A percentile compares a stretch with the other conserved stretches of the same genome.
Conservation (phyloP, 2,797 vertebrate species). For the Pseudocheirus occidentalis region DNA sequence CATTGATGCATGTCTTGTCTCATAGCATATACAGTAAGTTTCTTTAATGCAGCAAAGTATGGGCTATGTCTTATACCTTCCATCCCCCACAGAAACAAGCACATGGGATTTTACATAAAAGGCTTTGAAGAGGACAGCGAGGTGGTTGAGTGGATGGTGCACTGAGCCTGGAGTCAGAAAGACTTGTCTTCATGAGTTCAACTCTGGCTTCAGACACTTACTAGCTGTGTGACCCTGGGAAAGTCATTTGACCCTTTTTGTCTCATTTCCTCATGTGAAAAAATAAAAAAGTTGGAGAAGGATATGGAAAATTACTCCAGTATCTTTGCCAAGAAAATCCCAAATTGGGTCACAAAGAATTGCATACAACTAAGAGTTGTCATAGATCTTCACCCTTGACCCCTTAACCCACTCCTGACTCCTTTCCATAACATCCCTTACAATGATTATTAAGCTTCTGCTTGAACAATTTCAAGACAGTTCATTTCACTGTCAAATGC, state of each 20-base stretch:
- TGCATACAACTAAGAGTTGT: not conserved
- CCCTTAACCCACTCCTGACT: not conserved
- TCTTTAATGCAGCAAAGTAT: not conserved
- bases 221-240: not conserved
- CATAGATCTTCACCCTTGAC: not conserved
- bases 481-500: constrained; percentile 2
- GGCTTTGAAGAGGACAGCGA: not conserved
- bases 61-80: not conserved
- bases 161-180: not conserved
- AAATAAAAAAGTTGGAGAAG: not conserved
- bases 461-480: not conserved
- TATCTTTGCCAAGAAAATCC: not conserved
- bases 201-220: not conserved
- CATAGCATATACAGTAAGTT: not conserved
- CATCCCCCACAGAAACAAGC: not conserved
- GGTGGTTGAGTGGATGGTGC: not conserved
- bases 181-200: not conserved
- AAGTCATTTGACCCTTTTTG: not conserved
- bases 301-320: not conserved
- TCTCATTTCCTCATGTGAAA: not conserved
- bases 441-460: not conserved
- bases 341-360: not conserved
- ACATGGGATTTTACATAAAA: not conserved
- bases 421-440: not conserved
- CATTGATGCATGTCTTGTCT: not conserved